Evolutionary conservation across 2,797 vertebrate genomes (phyloP).

Genomic region (Siniperca obscura): DNA sequence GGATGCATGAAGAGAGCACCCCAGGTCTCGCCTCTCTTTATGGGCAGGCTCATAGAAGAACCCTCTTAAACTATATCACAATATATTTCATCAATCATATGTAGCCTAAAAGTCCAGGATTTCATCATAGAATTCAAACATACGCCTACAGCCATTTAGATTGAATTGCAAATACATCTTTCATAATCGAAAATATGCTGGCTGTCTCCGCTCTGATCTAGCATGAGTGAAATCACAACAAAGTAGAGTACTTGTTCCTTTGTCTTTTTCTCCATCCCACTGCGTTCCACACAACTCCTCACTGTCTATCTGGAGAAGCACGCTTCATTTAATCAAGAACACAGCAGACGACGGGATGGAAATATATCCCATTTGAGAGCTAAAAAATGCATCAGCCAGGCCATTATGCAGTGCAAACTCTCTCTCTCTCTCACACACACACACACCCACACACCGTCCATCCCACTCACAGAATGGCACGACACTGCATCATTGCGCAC

Average conservation of each 20-base stretch:
- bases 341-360: slow-evolving; percentile 62
- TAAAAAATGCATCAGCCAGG: slow-evolving; percentile 74
- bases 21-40: slow-evolving; percentile 38
- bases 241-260: slow-evolving; percentile 51
- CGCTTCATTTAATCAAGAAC: slow-evolving; percentile 77
- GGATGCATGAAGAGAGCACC: slow-evolving; percentile 36
- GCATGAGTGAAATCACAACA: slow-evolving; percentile 53
- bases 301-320: slow-evolving; percentile 57
- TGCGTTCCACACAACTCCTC: slow-evolving; percentile 37
- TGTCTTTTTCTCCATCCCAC: slow-evolving; percentile 51
- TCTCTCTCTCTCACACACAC: slow-evolving; percentile 16
- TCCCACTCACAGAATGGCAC: slow-evolving; percentile 63
- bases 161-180: slow-evolving; percentile 57
- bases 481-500: slow-evolving; percentile 64
- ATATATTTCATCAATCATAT: slow-evolving; percentile 15
- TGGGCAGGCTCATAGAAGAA: slow-evolving; percentile 35
- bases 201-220: slow-evolving; percentile 41
- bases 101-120: slow-evolving; percentile 15
- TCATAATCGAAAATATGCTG: slow-evolving; percentile 40
- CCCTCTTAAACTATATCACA: slow-evolving; percentile 14
- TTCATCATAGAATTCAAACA: slow-evolving; percentile 30
- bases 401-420: slow-evolving; percentile 66
- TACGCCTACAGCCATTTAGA: slow-evolving; percentile 25
- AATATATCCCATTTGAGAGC: slow-evolving; percentile 74
- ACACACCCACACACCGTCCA: slow-evolving; percentile 40